Evolutionary conservation across 2,888 invertebrate genomes (phyloP).

Genomic region (Geophilus truncorum): DNA sequence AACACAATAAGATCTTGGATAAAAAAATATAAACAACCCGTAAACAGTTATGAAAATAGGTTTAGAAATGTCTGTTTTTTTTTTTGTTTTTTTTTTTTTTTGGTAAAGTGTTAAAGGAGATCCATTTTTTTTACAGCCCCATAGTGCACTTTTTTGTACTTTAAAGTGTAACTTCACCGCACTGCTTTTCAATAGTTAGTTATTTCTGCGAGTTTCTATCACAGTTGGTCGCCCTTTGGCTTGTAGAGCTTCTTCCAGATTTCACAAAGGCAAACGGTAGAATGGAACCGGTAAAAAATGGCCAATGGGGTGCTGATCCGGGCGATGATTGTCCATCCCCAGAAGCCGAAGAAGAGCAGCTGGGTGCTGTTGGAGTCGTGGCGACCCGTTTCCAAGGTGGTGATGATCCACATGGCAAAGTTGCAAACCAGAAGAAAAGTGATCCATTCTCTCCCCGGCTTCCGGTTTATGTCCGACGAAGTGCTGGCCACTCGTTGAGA

Average conservation of each 20-base stretch:
- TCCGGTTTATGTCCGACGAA: slow-evolving; percentile 72
- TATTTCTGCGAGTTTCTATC: too few relatives aligned
- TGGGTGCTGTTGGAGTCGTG: slow-evolving; percentile 89
- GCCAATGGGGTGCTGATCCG: slow-evolving; percentile 90
- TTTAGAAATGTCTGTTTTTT: neutral
- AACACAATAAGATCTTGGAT: neutral
- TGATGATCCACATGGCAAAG: slow-evolving; percentile 50
- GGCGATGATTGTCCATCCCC: slow-evolving; percentile 96
- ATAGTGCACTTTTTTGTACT: too few relatives aligned
- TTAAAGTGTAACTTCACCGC: too few relatives aligned
- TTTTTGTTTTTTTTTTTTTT: neutral
- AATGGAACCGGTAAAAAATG: slow-evolving; percentile 91
- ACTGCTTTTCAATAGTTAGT: too few relatives aligned
- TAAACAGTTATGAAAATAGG: neutral
- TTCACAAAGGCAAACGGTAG: slow-evolving; percentile 90
- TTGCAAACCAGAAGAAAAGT: slow-evolving; percentile 65
- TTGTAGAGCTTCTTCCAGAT: slow-evolving; percentile 96
- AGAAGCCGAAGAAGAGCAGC: slow-evolving; percentile 81
- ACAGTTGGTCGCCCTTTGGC: slow-evolving; percentile 40
- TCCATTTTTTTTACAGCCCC: too few relatives aligned
- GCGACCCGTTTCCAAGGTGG: slow-evolving; percentile 82
- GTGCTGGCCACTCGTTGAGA: slow-evolving; percentile 77
- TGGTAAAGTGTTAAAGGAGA: neutral
- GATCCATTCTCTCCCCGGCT: slow-evolving; percentile 88
- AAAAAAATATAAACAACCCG: slow-evolving; percentile 10